A percentile compares a stretch with the other conserved stretches of the same genome.
Evolutionary conservation across 2,113 vertebrate species (phyloP).

Genomic region (Gymnocephalus cernua): DNA sequence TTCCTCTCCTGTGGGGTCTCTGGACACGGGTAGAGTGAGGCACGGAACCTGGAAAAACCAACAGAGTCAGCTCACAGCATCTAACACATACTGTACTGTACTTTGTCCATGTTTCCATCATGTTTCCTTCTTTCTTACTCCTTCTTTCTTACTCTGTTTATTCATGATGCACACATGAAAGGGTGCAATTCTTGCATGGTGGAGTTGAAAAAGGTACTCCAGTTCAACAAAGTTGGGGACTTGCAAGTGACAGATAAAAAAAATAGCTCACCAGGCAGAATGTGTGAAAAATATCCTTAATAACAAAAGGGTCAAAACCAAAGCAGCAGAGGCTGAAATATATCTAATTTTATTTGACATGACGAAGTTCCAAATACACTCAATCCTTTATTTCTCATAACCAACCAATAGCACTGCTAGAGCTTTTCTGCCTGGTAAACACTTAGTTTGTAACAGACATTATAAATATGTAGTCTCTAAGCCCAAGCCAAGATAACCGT

Average conservation of each 20-base stretch:
- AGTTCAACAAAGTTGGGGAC: too few species aligned
- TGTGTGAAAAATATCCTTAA: too few species aligned
- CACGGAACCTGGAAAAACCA: conserved; percentile 89
- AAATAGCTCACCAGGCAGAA: too few species aligned
- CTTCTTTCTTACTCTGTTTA: too few species aligned
- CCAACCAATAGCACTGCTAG: too few species aligned
- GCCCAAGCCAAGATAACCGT: too few species aligned
- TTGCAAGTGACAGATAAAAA: neutral
- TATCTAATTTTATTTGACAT: neutral
- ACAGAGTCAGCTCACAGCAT: neutral
- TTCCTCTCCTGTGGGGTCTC: conserved; percentile 97
- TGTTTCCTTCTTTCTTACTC: neutral
- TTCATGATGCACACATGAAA: neutral
- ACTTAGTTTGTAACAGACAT: too few species aligned
- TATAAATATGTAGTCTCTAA: too few species aligned
- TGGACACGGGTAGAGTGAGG: conserved; percentile 96
- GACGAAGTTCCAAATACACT: neutral
- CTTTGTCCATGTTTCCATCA: neutral
- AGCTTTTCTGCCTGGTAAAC: too few species aligned
- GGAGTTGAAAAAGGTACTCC: neutral
- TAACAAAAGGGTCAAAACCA: neutral
- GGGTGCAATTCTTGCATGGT: neutral
- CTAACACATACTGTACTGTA: neutral
- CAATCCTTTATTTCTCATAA: neutral
- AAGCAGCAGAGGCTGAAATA: neutral